Evolutionary conservation across 2,888 invertebrate species (phyloP).

Genomic region (Cybosia mesomella): DNA sequence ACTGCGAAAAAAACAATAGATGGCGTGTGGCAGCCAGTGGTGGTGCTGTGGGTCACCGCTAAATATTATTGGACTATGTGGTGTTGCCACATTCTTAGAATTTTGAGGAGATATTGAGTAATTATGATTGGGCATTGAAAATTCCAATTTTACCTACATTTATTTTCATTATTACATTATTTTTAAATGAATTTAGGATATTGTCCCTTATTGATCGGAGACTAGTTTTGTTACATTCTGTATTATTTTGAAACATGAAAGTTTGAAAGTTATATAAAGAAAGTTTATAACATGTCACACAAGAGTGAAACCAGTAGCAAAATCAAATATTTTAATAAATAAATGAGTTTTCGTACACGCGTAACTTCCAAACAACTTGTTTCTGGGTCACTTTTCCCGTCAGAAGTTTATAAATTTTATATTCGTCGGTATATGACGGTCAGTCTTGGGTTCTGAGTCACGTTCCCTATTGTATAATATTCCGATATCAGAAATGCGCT

Average conservation of each 20-base stretch:
- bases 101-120: too few species aligned
- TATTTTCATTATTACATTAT: too few species aligned
- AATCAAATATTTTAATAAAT: background rate
- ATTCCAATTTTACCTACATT: too few species aligned
- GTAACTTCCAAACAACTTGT: constrained; percentile 2
- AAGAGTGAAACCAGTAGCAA: background rate
- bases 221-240: too few species aligned
- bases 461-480: constrained; percentile 23
- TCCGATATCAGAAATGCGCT: constrained; percentile 15
- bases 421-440: constrained; percentile 14
- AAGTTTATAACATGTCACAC: background rate
- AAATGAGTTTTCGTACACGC: constrained; percentile 5
- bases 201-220: too few species aligned
- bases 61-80: too few species aligned
- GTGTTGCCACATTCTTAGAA: too few species aligned
- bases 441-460: constrained; percentile 13
- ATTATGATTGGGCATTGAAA: too few species aligned
- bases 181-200: too few species aligned
- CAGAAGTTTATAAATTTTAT: constrained; percentile 15
- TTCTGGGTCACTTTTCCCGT: background rate
- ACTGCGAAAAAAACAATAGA: too few species aligned
- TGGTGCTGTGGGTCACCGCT: too few species aligned
- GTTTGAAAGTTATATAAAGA: background rate
- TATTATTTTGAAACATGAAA: background rate
- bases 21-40: too few species aligned